A percentile compares a stretch with the other conserved stretches of the same genome.
Conservation (phyloP, 2,888 invertebrate genomes). For the Carpatolechia fugitivella region DNA sequence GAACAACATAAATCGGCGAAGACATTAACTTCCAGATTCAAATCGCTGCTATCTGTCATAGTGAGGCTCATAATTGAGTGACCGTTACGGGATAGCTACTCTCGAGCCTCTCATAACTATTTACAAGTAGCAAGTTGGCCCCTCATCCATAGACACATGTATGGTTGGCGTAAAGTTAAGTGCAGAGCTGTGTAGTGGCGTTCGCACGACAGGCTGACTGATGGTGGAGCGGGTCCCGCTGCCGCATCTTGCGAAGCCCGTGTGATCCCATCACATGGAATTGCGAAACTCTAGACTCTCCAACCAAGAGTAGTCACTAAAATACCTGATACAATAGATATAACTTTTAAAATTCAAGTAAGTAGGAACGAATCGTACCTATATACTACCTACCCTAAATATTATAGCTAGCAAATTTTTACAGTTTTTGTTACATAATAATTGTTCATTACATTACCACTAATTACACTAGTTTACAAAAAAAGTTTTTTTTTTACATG, state of each 20-base stretch:
- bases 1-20: background rate
- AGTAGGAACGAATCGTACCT: no score
- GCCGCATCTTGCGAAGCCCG: slow-evolving; percentile 46
- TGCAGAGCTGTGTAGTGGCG: slow-evolving; percentile 66
- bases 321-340: no score
- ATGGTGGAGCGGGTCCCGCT: slow-evolving; percentile 49
- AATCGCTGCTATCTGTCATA: background rate
- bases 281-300: no score
- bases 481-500: no score
- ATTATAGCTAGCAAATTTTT: no score
- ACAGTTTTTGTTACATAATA: no score
- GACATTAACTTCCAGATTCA: background rate
- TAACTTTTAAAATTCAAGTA: no score
- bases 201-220: slow-evolving; percentile 64
- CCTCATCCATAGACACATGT: slow-evolving; percentile 65
- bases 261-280: no score
- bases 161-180: slow-evolving; percentile 62
- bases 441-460: no score
- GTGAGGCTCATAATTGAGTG: background rate
- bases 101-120: slow-evolving; percentile 1
- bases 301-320: background rate
- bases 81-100: background rate
- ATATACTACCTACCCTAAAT: no score
- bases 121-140: slow-evolving; percentile 50
- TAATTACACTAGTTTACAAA: no score